Percentiles rank a stretch among this genome's conserved stretches.
These are phyloP conservation scores for Drosophila glabriapex DNA, from an alignment of 2,888 invertebrate species.

Conservation along the genomic window DNA sequence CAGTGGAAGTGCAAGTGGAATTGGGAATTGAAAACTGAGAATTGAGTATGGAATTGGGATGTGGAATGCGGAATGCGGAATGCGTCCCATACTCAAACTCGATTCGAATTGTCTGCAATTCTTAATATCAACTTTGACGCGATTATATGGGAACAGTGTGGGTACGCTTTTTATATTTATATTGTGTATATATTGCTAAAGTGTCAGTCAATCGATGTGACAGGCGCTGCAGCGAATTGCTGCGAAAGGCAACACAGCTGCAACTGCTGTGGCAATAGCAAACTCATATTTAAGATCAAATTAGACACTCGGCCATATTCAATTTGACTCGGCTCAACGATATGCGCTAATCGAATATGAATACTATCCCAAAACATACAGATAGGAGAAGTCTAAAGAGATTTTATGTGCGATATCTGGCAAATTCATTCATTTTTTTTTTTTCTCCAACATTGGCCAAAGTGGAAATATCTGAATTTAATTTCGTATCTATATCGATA, in stretches of 20 bases:
- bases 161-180: background rate
- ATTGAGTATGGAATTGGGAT: background rate
- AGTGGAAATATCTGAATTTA: background rate
- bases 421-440: background rate
- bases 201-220: constrained; percentile 43
- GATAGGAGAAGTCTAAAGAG: background rate
- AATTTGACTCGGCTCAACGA: background rate
- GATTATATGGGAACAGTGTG: constrained; percentile 22
- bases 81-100: constrained; percentile 16
- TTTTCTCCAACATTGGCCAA: background rate
- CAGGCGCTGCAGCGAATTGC: constrained; percentile 19
- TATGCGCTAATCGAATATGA: constrained; percentile 2
- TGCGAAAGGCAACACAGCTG: constrained; percentile 21
- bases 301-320: background rate
- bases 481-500: background rate
- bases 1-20: constrained; percentile 14
- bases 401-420: background rate
- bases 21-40: background rate
- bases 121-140: constrained; percentile 18
- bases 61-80: constrained; percentile 37
- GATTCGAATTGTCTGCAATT: constrained; percentile 11
- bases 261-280: constrained; percentile 18
- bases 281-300: background rate
- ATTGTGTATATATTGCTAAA: constrained; percentile 12
- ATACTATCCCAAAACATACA: background rate